Evolutionary conservation across 2,888 invertebrate species (phyloP).

Genomic region (Epsilonema sp.): DNA sequence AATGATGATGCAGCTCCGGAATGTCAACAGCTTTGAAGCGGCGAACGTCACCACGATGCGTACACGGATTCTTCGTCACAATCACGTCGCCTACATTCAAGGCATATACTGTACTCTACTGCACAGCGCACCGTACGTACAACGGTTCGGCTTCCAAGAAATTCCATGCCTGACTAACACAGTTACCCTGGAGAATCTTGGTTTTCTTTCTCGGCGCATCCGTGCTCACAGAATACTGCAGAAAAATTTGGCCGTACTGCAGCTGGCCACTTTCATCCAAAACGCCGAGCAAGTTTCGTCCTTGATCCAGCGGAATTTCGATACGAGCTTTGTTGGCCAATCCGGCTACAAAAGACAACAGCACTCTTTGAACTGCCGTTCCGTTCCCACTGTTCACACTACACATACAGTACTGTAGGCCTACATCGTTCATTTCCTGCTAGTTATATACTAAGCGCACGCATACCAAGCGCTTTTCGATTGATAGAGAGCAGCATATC

Average conservation of each 20-base stretch:
- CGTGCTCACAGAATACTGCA: neutral
- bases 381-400: too few relatives aligned
- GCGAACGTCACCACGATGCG: conserved; percentile 31
- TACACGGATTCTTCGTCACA: conserved; percentile 33
- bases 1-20: conserved; percentile 14
- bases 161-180: too few relatives aligned
- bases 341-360: neutral
- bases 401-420: too few relatives aligned
- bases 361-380: too few relatives aligned
- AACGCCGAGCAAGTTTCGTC: conserved; percentile 28
- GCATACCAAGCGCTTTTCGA: neutral
- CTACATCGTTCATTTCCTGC: too few relatives aligned
- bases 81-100: conserved; percentile 25
- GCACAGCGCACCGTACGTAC: too few relatives aligned
- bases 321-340: conserved; percentile 5
- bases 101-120: too few relatives aligned
- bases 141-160: too few relatives aligned
- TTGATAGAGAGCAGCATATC: conserved; percentile 18
- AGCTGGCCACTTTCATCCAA: conserved; percentile 26
- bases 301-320: conserved; percentile 17
- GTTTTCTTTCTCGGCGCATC: too few relatives aligned
- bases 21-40: conserved; percentile 19
- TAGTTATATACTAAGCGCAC: too few relatives aligned
- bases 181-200: too few relatives aligned
- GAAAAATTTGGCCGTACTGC: conserved; percentile 20